Percentiles rank a stretch among this genome's conserved stretches.
Evolutionary conservation across 2,888 invertebrate species (phyloP).

Genomic region (Baccha elongata): DNA sequence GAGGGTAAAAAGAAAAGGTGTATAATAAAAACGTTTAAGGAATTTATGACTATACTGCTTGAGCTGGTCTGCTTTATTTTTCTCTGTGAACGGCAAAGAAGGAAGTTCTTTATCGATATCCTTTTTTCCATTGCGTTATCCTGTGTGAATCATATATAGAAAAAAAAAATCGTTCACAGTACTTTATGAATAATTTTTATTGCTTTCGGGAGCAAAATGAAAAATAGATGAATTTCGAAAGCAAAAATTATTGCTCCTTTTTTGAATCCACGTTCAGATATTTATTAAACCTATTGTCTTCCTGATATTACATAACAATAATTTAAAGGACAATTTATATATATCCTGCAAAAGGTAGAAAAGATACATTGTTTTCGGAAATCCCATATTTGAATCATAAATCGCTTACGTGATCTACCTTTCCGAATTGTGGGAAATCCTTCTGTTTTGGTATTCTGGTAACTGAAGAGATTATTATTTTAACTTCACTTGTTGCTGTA

Average conservation of each 20-base stretch:
- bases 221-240: constrained; percentile 33
- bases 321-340: constrained; percentile 15
- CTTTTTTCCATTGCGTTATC: not conserved
- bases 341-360: not conserved
- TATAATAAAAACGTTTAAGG: constrained; percentile 66
- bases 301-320: constrained; percentile 6
- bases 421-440: constrained; percentile 3
- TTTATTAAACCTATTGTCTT: constrained; percentile 36
- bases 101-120: not conserved
- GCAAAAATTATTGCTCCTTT: constrained; percentile 34
- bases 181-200: constrained; percentile 60
- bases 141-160: constrained; percentile 4
- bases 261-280: constrained; percentile 50
- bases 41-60: constrained; percentile 60
- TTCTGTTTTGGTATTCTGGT: constrained; percentile 13
- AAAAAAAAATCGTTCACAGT: constrained; percentile 29
- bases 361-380: not conserved
- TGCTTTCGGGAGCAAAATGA: constrained; percentile 26
- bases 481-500: constrained; percentile 47
- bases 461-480: constrained; percentile 30
- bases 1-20: constrained; percentile 1
- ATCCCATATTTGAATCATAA: constrained; percentile 42
- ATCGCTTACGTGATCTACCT: constrained; percentile 46
- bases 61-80: constrained; percentile 16
- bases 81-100: constrained; percentile 3